These are phyloP conservation scores for Coccyzus lansbergi DNA, from an alignment of 2,797 vertebrate genomes.

Conservation along the genomic window DNA sequence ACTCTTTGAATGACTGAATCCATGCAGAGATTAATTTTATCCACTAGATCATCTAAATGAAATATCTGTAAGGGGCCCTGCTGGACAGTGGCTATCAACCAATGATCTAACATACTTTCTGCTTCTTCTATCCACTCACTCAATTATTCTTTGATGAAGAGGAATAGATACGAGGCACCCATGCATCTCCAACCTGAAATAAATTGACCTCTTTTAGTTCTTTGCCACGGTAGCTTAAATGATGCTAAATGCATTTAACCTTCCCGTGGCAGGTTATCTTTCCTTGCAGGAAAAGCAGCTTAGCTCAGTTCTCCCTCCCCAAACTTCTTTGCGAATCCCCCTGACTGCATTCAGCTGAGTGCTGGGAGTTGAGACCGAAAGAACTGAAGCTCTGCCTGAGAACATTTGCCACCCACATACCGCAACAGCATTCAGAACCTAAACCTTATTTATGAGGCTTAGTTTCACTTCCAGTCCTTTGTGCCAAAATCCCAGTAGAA, in stretches of 20 bases:
- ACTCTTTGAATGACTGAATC: not conserved
- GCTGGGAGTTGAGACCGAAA: conserved; percentile 1
- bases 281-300: not conserved
- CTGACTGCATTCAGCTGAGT: not conserved
- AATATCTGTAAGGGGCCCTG: not conserved
- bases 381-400: conserved; percentile 34
- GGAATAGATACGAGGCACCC: not conserved
- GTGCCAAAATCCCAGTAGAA: conserved; percentile 28
- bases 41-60: not conserved
- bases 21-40: not conserved
- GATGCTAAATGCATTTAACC: not conserved
- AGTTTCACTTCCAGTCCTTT: conserved; percentile 29
- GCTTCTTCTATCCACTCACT: not conserved
- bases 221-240: not conserved
- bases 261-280: not conserved
- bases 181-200: not conserved
- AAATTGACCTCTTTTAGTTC: not conserved
- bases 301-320: not conserved
- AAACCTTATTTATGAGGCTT: conserved; percentile 51
- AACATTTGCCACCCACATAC: conserved; percentile 55
- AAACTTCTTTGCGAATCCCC: not conserved
- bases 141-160: conserved; percentile 2
- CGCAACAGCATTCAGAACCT: conserved; percentile 15
- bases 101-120: not conserved
- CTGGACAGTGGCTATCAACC: not conserved